Conservation (phyloP, 2,888 invertebrate species). For the Nezara viridula region DNA sequence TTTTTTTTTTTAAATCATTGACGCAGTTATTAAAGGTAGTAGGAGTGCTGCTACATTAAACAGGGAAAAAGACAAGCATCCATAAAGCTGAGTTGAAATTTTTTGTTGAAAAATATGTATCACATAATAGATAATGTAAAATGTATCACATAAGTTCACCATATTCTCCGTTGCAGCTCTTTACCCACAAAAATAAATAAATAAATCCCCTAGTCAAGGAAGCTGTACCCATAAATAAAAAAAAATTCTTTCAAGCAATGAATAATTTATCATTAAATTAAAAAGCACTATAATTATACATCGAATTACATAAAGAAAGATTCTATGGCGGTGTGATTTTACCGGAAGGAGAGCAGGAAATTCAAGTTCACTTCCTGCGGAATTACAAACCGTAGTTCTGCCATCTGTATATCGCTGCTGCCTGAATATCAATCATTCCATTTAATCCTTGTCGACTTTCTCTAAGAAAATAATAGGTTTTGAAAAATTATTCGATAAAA, state of each 20-base stretch:
- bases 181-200: too few species aligned
- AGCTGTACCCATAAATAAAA: too few species aligned
- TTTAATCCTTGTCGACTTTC: not conserved
- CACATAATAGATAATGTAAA: too few species aligned
- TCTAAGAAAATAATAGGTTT: not conserved
- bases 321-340: not conserved
- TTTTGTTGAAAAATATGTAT: too few species aligned
- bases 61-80: too few species aligned
- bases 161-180: too few species aligned
- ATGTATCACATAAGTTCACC: too few species aligned
- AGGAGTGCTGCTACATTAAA: too few species aligned
- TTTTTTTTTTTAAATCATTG: too few species aligned
- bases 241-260: not conserved
- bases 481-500: not conserved
- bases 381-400: not conserved
- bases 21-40: too few species aligned
- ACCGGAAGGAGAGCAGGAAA: conserved; percentile 18
- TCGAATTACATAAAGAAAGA: not conserved
- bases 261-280: not conserved
- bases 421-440: not conserved
- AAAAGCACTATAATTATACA: not conserved
- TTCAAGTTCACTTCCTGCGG: conserved; percentile 28
- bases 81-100: too few species aligned
- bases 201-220: too few species aligned
- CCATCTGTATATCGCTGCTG: not conserved